Evolutionary conservation across 2,113 vertebrate species (phyloP), one percentile per base, ranked within the genome.

Genomic region (Amphiprion percula): DNA sequence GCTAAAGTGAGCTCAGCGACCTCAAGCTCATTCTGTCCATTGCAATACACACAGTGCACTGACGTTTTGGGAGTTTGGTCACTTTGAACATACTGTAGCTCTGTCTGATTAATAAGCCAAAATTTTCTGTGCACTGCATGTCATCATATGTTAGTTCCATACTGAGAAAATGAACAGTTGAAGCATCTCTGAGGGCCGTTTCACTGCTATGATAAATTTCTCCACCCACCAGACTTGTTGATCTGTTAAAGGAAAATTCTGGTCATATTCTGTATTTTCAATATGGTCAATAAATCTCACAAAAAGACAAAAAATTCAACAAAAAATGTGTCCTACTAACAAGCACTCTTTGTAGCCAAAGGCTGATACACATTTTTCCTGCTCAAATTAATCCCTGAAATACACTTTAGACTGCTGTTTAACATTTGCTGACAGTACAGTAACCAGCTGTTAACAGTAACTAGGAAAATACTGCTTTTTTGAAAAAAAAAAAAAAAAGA

Each of bases 1-100:
- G 62, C 26, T 73, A 30, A 85, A 72, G 65, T 55, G 56, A 86
- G 60, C 53, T 80, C 66, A 68, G 65, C 6, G 19, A 66, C 74
- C 12, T 77, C 26, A 0, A 54, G 60, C 59, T 85, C 37, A 24
- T 39, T 54, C 70, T 47, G 50, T 74, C 16, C 54, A 59, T 56
- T 23, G 62, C 44, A 62, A 70, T 19, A 50, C 28, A 81, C 28
- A 30, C 4, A 19, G 47, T 0, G 19, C 1, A 9, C 33, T 58
- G 58, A 52, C 52, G 24, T 70, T 60, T 41, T 53, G 55, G 26
- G 23, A 10, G 59, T 61, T 47, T 58, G 58, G 49, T 60, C 24
- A 63, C 53, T 47, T 52, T 53, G 23, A 58, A 24, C 59, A 21
- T 5, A 64, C 47, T 0, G 26, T 11, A 26, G 14, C 6, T 44